Evolutionary conservation across 2,888 invertebrate species (phyloP).

Genomic region (Diaphora mendica): DNA sequence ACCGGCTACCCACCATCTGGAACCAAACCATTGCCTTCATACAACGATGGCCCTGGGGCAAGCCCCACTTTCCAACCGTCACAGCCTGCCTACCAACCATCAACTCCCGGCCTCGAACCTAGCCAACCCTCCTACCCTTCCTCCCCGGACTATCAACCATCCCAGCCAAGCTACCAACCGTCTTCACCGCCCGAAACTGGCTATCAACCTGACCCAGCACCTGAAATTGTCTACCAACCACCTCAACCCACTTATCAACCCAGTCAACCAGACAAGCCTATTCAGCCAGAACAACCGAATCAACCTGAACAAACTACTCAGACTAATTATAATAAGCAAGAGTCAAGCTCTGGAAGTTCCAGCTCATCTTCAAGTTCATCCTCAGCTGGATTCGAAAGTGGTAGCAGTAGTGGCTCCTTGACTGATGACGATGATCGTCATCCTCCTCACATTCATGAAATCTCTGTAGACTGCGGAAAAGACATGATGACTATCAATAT

Average conservation of each 20-base stretch:
- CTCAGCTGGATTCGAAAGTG: constrained; percentile 29
- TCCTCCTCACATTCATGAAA: constrained; percentile 91
- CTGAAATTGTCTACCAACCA: constrained; percentile 33
- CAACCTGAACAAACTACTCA: constrained; percentile 20
- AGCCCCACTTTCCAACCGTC: constrained; percentile 47
- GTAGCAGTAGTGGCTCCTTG: constrained; percentile 30
- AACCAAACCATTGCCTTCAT: constrained; percentile 75
- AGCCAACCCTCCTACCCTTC: constrained; percentile 48
- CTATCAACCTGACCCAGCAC: constrained; percentile 54
- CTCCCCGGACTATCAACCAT: constrained; percentile 49
- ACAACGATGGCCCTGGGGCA: constrained; percentile 71
- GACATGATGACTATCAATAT: constrained; percentile 94
- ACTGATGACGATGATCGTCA: constrained; percentile 87
- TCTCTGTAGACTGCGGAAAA: constrained; percentile 92
- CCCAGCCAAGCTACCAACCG: constrained; percentile 50
- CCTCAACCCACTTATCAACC: constrained; percentile 57
- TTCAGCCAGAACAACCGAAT: constrained; percentile 42
- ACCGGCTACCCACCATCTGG: constrained; percentile 78
- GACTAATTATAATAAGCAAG: constrained; percentile 1
- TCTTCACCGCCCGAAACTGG: constrained; percentile 44
- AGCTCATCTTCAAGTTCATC: constrained; percentile 28
- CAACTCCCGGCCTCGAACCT: constrained; percentile 36
- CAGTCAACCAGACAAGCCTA: constrained; percentile 51
- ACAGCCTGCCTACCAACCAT: constrained; percentile 53
- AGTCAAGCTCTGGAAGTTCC: constrained; percentile 16